Conservation (phyloP, 2,113 vertebrate species). For the Platysteira castanea region DNA sequence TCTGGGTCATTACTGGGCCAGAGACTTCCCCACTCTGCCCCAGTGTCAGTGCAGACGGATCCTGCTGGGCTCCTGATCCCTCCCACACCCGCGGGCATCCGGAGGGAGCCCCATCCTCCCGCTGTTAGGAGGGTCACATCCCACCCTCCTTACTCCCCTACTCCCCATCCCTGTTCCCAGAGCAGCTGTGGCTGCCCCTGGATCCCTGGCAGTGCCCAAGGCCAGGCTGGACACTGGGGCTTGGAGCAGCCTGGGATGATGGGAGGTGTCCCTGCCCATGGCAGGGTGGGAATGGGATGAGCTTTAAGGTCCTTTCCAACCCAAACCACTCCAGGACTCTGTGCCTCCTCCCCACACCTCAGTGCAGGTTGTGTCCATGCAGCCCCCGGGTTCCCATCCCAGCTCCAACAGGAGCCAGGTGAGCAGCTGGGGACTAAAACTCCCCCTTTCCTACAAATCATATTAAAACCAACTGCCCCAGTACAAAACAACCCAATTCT, state of each 20-base stretch:
- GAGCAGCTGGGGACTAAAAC: neutral
- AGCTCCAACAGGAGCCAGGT: neutral
- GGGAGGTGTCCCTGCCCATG: neutral
- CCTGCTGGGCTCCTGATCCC: neutral
- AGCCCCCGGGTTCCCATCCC: neutral
- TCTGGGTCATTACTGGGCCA: neutral
- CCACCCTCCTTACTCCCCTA: neutral
- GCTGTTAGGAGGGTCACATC: neutral
- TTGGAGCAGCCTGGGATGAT: neutral
- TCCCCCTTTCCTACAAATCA: neutral
- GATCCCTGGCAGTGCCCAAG: neutral
- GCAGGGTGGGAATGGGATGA: fast-evolving
- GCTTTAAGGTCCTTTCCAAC: neutral
- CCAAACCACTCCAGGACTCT: neutral
- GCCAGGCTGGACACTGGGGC: neutral
- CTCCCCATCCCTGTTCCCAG: neutral
- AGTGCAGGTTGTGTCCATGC: neutral
- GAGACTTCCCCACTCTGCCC: neutral
- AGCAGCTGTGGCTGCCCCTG: neutral
- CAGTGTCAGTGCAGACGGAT: neutral
- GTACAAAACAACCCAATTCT: neutral
- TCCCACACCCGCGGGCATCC: fast-evolving
- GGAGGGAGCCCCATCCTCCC: neutral
- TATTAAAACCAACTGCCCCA: neutral
- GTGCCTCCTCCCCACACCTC: neutral